phyloP scores from a whole-genome alignment of 2,113 vertebrate genomes.

The Papio anubis region DNA sequence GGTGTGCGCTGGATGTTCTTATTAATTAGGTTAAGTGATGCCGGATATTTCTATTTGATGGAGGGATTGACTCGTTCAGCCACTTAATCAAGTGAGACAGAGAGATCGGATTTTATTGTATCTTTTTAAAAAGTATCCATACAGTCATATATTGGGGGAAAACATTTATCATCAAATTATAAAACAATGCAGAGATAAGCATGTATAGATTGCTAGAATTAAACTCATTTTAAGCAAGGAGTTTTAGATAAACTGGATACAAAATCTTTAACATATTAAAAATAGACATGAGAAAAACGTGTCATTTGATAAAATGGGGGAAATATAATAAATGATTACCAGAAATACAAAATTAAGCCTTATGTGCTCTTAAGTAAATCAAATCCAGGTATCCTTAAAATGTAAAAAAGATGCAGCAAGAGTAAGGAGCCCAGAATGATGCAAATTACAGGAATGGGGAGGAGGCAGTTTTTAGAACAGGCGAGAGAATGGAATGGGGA shows the following conservation, averaged over 20 bases:
- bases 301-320: background rate
- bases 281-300: background rate
- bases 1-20: background rate
- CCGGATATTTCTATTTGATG: background rate
- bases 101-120: background rate
- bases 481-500: too few relatives aligned
- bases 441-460: fast-evolving
- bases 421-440: background rate
- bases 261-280: background rate
- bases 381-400: background rate
- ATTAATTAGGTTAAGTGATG: background rate
- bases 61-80: background rate
- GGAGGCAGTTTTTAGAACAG: background rate
- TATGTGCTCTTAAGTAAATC: background rate
- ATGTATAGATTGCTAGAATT: background rate
- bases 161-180: background rate
- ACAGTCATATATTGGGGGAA: background rate
- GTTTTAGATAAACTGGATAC: background rate
- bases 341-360: background rate
- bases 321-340: background rate
- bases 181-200: background rate
- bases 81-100: background rate
- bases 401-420: background rate
- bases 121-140: background rate
- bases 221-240: background rate